Evolutionary conservation across 2,113 vertebrate genomes (phyloP).

Genomic region (Eira barbara): DNA sequence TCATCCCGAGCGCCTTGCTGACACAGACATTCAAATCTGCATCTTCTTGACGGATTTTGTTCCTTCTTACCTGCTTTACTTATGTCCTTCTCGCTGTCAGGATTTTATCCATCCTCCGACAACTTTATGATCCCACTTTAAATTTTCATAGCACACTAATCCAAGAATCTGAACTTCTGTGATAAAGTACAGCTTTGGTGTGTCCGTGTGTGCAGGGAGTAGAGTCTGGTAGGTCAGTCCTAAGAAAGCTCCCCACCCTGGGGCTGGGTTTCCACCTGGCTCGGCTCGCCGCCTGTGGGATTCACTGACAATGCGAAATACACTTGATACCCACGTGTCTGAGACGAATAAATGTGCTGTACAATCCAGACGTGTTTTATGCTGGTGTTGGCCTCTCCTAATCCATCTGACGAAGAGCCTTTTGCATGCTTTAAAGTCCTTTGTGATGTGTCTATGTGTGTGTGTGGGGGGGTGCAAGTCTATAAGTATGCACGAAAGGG

Average conservation of each 20-base stretch:
- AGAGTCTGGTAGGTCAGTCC: neutral
- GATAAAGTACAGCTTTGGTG: neutral
- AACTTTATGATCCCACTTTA: neutral
- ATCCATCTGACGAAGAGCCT: conserved; percentile 28
- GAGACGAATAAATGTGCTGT: neutral
- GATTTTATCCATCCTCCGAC: neutral
- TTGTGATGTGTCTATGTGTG: neutral
- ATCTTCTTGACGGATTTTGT: neutral
- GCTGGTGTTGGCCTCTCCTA: conserved; percentile 23
- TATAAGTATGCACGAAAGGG: neutral
- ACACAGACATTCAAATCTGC: neutral
- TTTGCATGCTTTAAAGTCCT: neutral
- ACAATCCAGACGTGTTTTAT: conserved; percentile 12
- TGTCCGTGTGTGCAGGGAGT: neutral
- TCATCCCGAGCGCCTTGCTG: neutral
- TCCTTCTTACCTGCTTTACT: neutral
- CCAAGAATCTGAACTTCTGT: neutral
- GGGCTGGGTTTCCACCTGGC: neutral
- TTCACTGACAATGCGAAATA: conserved; percentile 34
- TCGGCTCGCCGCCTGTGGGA: neutral
- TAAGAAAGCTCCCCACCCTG: neutral
- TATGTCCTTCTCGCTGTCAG: neutral
- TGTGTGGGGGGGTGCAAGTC: fast-evolving
- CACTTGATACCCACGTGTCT: neutral
- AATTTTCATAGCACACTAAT: neutral